These are phyloP conservation scores for Neoscelio sp. DNA, from an alignment of 2,888 invertebrate genomes.

Conservation along the genomic window DNA sequence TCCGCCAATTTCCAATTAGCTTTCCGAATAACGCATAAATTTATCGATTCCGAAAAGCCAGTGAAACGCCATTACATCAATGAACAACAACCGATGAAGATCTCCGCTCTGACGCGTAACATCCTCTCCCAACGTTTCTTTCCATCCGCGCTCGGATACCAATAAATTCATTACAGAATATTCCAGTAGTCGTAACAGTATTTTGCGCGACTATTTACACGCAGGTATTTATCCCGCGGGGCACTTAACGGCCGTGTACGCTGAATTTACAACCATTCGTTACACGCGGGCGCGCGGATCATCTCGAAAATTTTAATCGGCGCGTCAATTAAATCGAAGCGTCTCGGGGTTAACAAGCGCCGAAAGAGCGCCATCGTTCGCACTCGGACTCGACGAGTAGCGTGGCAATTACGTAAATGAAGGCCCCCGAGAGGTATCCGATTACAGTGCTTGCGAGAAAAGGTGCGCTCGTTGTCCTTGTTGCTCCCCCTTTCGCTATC, in stretches of 20 bases:
- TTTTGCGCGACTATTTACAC: constrained; percentile 36
- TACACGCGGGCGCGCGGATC: constrained; percentile 54
- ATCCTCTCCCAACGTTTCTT: constrained; percentile 13
- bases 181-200: constrained; percentile 58
- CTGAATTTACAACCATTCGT: constrained; percentile 33
- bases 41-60: constrained; percentile 39
- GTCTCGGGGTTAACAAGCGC: constrained; percentile 71
- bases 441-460: constrained; percentile 12
- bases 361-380: constrained; percentile 59
- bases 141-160: constrained; percentile 8
- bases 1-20: constrained; percentile 54
- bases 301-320: constrained; percentile 69
- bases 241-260: constrained; percentile 1
- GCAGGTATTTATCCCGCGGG: background rate
- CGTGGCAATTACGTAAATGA: constrained; percentile 65
- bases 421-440: constrained; percentile 45
- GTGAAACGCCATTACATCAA: constrained; percentile 27
- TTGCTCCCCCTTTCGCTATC: background rate
- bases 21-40: constrained; percentile 51
- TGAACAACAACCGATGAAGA: constrained; percentile 53
- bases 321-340: constrained; percentile 70
- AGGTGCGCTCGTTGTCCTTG: background rate
- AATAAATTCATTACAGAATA: constrained; percentile 58
- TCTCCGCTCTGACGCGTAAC: constrained; percentile 26
- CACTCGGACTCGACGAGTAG: constrained; percentile 41